Evolutionary conservation across 2,888 invertebrate species (phyloP).

Genomic region (Camptogramma bilineatum): DNA sequence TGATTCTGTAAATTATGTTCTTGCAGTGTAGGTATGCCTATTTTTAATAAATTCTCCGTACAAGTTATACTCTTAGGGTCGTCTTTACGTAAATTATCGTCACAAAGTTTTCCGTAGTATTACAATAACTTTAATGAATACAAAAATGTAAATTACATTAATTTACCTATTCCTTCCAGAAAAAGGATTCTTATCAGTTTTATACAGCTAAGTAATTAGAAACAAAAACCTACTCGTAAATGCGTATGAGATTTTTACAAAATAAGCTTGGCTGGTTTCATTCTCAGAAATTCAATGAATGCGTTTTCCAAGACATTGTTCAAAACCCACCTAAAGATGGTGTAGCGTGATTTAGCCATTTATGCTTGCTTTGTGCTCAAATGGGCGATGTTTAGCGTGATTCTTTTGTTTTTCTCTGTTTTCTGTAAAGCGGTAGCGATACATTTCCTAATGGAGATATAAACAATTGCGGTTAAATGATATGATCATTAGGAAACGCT

Average conservation of each 20-base stretch:
- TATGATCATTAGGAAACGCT: background rate
- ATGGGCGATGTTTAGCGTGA: conserved; percentile 40
- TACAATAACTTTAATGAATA: too few species aligned
- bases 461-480: background rate
- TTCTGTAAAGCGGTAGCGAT: conserved; percentile 29
- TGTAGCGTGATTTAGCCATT: conserved; percentile 68
- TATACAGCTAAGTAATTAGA: background rate
- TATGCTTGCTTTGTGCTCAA: conserved; percentile 50
- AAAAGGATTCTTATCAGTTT: background rate
- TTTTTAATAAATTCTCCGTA: too few species aligned
- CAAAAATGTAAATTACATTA: too few species aligned
- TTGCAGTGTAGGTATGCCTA: background rate
- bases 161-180: background rate
- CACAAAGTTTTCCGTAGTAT: too few species aligned
- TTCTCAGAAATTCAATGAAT: conserved; percentile 3
- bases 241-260: background rate
- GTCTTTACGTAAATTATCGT: too few species aligned
- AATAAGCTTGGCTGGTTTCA: conserved; percentile 5
- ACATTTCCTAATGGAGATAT: conserved; percentile 14
- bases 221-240: conserved; percentile 2
- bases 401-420: conserved; percentile 40
- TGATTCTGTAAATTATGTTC: too few species aligned
- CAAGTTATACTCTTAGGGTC: too few species aligned
- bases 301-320: conserved; percentile 61
- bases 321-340: conserved; percentile 63